A percentile compares a stretch with the other conserved stretches of the same genome.
phyloP scores from a whole-genome alignment of 2,113 vertebrate genomes.

The Bufo gargarizans region DNA sequence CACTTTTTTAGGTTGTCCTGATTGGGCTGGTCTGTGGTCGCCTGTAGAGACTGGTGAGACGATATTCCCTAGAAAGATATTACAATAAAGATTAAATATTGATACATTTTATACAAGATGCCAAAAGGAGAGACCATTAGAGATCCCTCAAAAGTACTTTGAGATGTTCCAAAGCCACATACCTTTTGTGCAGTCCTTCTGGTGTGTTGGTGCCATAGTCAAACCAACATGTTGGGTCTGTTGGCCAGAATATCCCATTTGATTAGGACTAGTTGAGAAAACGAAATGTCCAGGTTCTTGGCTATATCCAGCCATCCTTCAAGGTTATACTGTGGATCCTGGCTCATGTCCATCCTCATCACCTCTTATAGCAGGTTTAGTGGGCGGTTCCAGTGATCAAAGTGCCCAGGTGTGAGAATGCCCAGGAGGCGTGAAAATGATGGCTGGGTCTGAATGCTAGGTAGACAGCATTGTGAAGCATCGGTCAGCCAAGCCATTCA shows the following conservation, averaged over 20 bases:
- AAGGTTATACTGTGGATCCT: neutral
- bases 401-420: slow-evolving; percentile 38
- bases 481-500: neutral
- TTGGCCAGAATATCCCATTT: neutral
- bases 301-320: slow-evolving; percentile 15
- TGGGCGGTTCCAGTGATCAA: neutral
- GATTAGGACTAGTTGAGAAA: neutral
- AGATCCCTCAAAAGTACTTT: neutral
- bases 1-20: neutral
- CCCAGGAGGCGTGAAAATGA: neutral
- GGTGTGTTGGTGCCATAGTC: neutral
- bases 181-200: slow-evolving; percentile 17
- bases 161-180: neutral
- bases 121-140: neutral
- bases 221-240: neutral
- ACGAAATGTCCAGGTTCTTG: neutral
- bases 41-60: neutral
- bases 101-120: neutral
- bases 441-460: neutral
- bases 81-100: neutral
- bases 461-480: slow-evolving; percentile 7
- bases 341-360: neutral
- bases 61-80: neutral
- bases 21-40: neutral
- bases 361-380: slow-evolving; percentile 15